These are phyloP conservation scores for Phengaris alcon DNA, from an alignment of 2,888 invertebrate species.

Conservation along the genomic window DNA sequence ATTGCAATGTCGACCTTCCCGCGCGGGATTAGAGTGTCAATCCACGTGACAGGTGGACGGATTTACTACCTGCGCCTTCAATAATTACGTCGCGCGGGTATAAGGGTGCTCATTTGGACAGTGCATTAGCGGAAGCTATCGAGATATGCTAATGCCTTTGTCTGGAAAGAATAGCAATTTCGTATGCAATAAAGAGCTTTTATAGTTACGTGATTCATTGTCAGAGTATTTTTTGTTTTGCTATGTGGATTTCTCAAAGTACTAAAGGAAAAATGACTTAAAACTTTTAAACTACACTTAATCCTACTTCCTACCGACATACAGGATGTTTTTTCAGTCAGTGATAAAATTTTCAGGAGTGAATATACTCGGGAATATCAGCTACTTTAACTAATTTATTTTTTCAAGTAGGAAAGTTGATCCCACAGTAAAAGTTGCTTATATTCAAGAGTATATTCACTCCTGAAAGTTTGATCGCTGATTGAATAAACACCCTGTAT, in stretches of 20 bases:
- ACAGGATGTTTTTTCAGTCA: no score
- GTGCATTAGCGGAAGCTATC: conserved; percentile 24
- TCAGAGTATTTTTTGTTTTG: not conserved
- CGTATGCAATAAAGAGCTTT: conserved; percentile 18
- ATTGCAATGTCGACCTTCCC: conserved; percentile 25
- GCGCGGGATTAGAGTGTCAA: conserved; percentile 30
- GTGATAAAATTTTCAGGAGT: no score
- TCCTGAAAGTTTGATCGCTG: no score
- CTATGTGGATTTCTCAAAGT: not conserved
- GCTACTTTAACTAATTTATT: no score
- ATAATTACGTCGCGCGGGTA: conserved; percentile 19
- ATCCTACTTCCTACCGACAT: no score
- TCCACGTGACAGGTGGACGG: conserved; percentile 26
- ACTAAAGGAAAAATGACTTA: not conserved
- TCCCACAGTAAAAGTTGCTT: no score
- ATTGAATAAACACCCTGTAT: no score
- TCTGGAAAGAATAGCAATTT: conserved; percentile 14
- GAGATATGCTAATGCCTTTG: conserved; percentile 3
- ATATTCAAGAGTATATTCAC: no score
- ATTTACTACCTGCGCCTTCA: conserved; percentile 28
- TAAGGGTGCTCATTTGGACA: conserved; percentile 3
- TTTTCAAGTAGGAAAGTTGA: no score
- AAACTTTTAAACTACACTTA: not conserved
- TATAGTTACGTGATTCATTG: not conserved
- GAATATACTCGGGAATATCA: no score